A percentile compares a stretch with the other conserved stretches of the same genome.
phyloP scores from a whole-genome alignment of 2,888 invertebrate genomes.

The Saturnia pavonia region DNA sequence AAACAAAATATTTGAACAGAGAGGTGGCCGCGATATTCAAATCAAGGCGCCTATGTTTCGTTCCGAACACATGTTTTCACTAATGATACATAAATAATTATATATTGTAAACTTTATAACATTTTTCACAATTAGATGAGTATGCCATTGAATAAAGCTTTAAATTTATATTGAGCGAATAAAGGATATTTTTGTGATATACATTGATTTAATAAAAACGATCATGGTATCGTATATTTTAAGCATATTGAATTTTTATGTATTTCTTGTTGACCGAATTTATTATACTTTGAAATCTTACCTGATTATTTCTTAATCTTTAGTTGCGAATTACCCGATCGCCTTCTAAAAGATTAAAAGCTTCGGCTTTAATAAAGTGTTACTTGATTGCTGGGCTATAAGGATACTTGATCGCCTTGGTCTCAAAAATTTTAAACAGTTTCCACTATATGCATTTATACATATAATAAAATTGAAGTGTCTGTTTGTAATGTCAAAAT shows the following conservation, averaged over 20 bases:
- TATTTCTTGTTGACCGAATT: neutral
- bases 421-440: slow-evolving; percentile 12
- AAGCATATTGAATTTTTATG: neutral
- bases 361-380: neutral
- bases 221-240: neutral
- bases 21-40: too few species aligned
- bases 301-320: neutral
- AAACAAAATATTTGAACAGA: too few species aligned
- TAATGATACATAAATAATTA: too few species aligned
- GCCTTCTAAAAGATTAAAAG: slow-evolving; percentile 15
- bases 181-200: neutral
- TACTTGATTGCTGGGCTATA: neutral
- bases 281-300: neutral
- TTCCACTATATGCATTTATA: too few species aligned
- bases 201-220: neutral
- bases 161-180: neutral
- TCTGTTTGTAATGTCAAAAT: too few species aligned
- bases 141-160: neutral
- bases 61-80: too few species aligned
- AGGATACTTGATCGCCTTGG: slow-evolving; percentile 15
- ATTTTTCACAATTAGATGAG: too few species aligned
- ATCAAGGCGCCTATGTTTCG: too few species aligned
- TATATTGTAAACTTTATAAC: too few species aligned
- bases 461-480: too few species aligned
- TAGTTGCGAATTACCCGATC: neutral